Percentiles rank a stretch among this genome's conserved stretches.
Conservation (phyloP, 2,113 vertebrate species). For the Acrocephalus arundinaceus region DNA sequence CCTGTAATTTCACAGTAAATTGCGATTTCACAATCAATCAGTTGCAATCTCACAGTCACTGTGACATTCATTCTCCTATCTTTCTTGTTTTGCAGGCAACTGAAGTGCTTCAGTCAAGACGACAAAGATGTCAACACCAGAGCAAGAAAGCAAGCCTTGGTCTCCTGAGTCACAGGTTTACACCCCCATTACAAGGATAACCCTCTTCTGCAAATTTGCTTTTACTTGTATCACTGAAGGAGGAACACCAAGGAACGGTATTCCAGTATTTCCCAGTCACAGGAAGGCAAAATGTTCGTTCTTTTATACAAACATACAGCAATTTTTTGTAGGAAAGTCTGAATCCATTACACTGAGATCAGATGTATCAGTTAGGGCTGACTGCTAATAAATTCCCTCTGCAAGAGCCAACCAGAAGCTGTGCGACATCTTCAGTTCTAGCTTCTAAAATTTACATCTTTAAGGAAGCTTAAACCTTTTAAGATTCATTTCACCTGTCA, state of each 20-base stretch:
- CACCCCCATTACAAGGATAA: background rate
- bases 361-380: background rate
- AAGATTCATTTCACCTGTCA: slow-evolving; percentile 4
- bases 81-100: slow-evolving; percentile 8
- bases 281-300: background rate
- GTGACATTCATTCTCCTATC: background rate
- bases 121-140: background rate
- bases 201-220: background rate
- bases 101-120: background rate
- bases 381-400: background rate
- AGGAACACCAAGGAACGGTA: background rate
- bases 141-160: background rate
- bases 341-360: background rate
- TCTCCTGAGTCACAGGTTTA: background rate
- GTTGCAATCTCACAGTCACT: background rate
- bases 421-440: background rate
- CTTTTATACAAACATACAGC: background rate
- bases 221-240: background rate
- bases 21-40: background rate
- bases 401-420: background rate
- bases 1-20: background rate
- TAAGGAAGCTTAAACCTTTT: background rate
- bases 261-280: background rate
- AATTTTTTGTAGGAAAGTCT: background rate
- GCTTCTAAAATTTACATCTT: background rate